Evolutionary conservation across 2,888 invertebrate genomes (phyloP).

Genomic region (Megalurothrips usitatus): DNA sequence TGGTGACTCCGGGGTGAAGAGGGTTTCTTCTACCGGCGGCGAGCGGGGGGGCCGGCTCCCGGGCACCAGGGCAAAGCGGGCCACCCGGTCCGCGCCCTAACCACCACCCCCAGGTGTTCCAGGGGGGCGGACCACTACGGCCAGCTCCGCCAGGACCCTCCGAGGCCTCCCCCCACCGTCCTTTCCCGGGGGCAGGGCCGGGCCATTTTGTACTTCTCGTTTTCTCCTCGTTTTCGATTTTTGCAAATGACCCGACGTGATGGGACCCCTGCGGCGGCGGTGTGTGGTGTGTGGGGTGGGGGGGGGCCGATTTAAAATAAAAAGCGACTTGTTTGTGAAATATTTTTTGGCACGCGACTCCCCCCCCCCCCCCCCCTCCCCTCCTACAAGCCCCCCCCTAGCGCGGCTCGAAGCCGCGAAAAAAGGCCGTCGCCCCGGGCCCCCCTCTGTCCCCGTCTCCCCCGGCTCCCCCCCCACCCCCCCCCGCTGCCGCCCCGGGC

Average conservation of each 20-base stretch:
- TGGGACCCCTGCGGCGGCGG: too few species aligned
- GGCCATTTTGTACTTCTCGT: too few species aligned
- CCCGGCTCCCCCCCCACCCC: too few species aligned
- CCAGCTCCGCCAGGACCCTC: background rate
- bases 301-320: background rate
- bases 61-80: slow-evolving; percentile 63
- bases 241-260: too few species aligned
- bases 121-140: slow-evolving; percentile 43
- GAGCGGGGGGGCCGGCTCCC: slow-evolving; percentile 61
- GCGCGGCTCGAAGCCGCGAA: too few species aligned
- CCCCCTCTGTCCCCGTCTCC: too few species aligned
- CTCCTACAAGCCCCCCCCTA: background rate
- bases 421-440: too few species aligned
- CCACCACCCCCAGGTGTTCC: slow-evolving; percentile 87
- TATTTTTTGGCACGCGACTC: background rate
- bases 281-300: too few species aligned
- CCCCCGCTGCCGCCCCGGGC: too few species aligned
- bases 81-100: slow-evolving; percentile 79
- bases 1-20: slow-evolving; percentile 78
- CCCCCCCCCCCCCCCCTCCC: background rate
- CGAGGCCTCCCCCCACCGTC: too few species aligned
- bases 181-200: too few species aligned
- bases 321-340: background rate
- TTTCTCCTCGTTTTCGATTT: too few species aligned
- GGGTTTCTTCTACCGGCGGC: slow-evolving; percentile 73